phyloP scores from a whole-genome alignment of 2,888 invertebrate species.

The Phengaris alcon region DNA sequence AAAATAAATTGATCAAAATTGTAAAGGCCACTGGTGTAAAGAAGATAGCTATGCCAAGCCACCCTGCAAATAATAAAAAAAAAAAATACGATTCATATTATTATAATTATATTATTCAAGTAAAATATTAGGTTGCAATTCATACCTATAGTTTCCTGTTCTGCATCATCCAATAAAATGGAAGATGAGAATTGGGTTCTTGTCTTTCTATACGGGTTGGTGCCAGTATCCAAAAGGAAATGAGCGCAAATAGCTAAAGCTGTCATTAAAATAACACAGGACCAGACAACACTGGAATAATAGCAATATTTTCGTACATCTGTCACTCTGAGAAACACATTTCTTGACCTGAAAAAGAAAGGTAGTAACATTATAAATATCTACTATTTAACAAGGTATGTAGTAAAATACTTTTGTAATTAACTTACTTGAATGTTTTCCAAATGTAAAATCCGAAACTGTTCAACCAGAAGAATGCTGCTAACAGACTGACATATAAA shows the following conservation, averaged over 20 bases:
- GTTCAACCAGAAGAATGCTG: conserved; percentile 92
- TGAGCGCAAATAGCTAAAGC: conserved; percentile 89
- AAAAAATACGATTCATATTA: background rate
- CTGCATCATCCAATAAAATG: conserved; percentile 74
- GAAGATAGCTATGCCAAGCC: conserved; percentile 89
- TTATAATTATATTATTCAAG: background rate
- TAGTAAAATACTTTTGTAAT: background rate
- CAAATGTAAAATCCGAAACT: conserved; percentile 92
- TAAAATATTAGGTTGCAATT: background rate
- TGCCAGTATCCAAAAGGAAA: conserved; percentile 85
- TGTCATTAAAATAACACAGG: conserved; percentile 84
- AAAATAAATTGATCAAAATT: conserved; percentile 87
- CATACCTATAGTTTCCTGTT: conserved; percentile 86
- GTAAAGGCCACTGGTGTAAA: conserved; percentile 91
- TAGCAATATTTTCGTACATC: conserved; percentile 93
- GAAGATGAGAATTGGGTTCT: conserved; percentile 63
- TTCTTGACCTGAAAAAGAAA: conserved; percentile 82
- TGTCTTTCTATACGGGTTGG: conserved; percentile 72
- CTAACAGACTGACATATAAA: conserved; percentile 86
- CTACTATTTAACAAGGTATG: background rate
- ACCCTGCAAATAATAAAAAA: conserved; percentile 74
- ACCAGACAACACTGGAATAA: conserved; percentile 90
- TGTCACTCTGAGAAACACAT: conserved; percentile 90
- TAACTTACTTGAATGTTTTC: conserved; percentile 89
- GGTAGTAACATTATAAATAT: background rate